Evolutionary conservation across 2,797 vertebrate genomes (phyloP), one percentile per base, ranked within the genome.

Genomic region (Bothrops alternatus): DNA sequence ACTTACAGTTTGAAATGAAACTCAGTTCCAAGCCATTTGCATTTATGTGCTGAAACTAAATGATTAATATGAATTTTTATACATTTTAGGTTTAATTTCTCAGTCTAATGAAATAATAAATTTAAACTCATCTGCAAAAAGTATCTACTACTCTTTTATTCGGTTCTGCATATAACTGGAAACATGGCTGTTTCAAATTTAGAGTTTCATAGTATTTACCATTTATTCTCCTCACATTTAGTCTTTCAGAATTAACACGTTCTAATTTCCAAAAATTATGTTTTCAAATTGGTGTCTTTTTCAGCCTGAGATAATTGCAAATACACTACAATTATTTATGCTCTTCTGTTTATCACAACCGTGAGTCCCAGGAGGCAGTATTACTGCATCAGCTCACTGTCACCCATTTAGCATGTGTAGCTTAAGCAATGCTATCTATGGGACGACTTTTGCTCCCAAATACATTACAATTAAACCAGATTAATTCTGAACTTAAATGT

Each of bases 1-100:
- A 96, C 93, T 97, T 96, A 95, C 37, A 94, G 28, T 93, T 73
- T 94, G 94, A 96, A 97, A 96, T 96, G 93, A 94, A 96, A 89
- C 87, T 97, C 94, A 92, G 96, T 97, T 97, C 95, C 96, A 96
- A 97, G 90, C 78, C 95, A 97, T 97, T 97, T 97, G 89, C 93
- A 96, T 96, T 97, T 97, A 97, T 96, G 87, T 94, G 86, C 91
- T 96, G 93, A 97, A 97, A 95, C 92, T 96, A 96, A 97, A 97
- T 97, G 96, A 98, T 97, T 97, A 96, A 97, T 96, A 94, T 28
- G 87, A 87, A 96, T 95, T 97, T 97, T 97, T 96, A 96, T 89
- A 96, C 91, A 94, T 96, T 97, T 97, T 97, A 97, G 87, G 89
- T 97, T 97, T 97, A 97, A 96, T 97, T 97, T 98, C 97, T 97